Conservation (phyloP, 2,113 vertebrate genomes). For the Danio rerio region GRCz12tu NC_133178.1:29789501-29790000, state of each 20-base stretch:
- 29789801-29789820: conserved; percentile 39
- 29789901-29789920: background rate
- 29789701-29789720: background rate
- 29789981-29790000: conserved; percentile 66
- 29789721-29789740: background rate
- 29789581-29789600: too few species aligned
- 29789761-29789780: conserved; percentile 49
- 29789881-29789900: background rate
- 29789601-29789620: too few species aligned
- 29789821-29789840: background rate
- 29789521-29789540: too few species aligned
- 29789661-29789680: background rate
- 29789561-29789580: too few species aligned
- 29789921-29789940: conserved; percentile 62
- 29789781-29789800: conserved; percentile 41
- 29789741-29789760: conserved; percentile 23
- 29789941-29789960: conserved; percentile 59
- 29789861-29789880: background rate
- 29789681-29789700: background rate
- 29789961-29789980: conserved; percentile 69
- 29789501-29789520: too few species aligned
- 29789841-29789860: background rate
- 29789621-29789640: too few species aligned
- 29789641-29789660: too few species aligned
- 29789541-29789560: too few species aligned